Percentiles rank a stretch among this genome's conserved stretches.
Evolutionary conservation across 2,113 vertebrate species (phyloP).

Genomic region (Gobius niger): DNA sequence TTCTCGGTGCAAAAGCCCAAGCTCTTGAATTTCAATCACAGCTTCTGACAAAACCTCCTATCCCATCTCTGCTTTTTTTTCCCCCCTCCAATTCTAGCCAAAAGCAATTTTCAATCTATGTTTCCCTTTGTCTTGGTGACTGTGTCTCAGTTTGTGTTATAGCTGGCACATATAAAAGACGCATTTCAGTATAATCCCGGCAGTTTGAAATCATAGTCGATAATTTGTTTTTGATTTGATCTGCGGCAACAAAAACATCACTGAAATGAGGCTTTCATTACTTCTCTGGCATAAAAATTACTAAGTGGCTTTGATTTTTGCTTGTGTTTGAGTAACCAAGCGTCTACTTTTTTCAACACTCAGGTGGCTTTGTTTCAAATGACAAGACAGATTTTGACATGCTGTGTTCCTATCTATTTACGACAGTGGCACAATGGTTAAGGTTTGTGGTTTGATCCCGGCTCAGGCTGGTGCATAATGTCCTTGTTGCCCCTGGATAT

Average conservation of each 20-base stretch:
- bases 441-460: too few species aligned
- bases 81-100: slow-evolving; percentile 30
- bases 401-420: too few species aligned
- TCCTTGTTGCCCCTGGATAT: too few species aligned
- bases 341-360: slow-evolving; percentile 9
- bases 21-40: slow-evolving; percentile 42
- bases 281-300: slow-evolving; percentile 26
- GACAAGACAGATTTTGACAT: background rate
- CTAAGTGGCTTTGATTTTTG: slow-evolving; percentile 23
- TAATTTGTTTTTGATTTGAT: slow-evolving; percentile 53
- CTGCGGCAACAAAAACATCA: slow-evolving; percentile 21
- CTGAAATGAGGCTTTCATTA: slow-evolving; percentile 46
- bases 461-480: too few species aligned
- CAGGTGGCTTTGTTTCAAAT: background rate
- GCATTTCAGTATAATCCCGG: slow-evolving; percentile 56
- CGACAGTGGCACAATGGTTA: too few species aligned
- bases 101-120: slow-evolving; percentile 56
- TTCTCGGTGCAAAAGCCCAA: slow-evolving; percentile 31
- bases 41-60: slow-evolving; percentile 42
- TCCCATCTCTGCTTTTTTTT: slow-evolving; percentile 5
- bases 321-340: slow-evolving; percentile 18
- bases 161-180: slow-evolving; percentile 56
- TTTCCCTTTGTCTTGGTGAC: slow-evolving; percentile 47
- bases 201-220: slow-evolving; percentile 55
- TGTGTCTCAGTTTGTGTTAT: slow-evolving; percentile 60